A percentile compares a stretch with the other conserved stretches of the same genome.
Evolutionary conservation across 53 echinoderm and acorn worm genomes (phyloP).

Genomic region (Echinarachnius parma): DNA sequence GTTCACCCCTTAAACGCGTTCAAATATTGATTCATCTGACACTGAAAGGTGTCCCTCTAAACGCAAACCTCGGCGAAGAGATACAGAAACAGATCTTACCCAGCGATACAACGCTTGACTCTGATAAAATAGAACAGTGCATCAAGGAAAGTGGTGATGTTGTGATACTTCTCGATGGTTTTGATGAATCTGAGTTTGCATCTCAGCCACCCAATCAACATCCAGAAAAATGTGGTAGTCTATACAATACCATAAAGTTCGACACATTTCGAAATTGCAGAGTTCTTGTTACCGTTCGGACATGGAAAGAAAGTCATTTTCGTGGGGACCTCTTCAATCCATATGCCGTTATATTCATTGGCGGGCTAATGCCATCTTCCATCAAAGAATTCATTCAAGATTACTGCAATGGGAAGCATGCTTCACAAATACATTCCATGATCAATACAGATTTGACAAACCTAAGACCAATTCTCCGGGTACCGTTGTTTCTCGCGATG

Average conservation of each 20-base stretch:
- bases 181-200: not conserved
- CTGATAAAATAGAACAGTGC: not conserved
- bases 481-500: not conserved
- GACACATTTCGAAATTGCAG: not conserved
- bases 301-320: not conserved
- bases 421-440: not conserved
- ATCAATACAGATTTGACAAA: not conserved
- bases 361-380: not conserved
- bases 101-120: not conserved
- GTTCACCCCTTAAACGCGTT: not conserved
- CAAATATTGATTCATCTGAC: constrained; percentile 2
- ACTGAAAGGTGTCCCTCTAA: not conserved
- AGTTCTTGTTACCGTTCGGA: not conserved
- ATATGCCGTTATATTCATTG: not conserved
- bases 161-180: not conserved
- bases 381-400: not conserved
- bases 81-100: not conserved
- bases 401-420: not conserved
- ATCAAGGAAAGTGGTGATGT: not conserved
- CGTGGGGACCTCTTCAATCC: not conserved
- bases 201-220: not conserved
- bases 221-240: not conserved
- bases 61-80: not conserved
- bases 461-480: not conserved
- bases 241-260: not conserved